Conservation (phyloP, 2,888 invertebrate species). For the Nyleta sp. region DNA sequence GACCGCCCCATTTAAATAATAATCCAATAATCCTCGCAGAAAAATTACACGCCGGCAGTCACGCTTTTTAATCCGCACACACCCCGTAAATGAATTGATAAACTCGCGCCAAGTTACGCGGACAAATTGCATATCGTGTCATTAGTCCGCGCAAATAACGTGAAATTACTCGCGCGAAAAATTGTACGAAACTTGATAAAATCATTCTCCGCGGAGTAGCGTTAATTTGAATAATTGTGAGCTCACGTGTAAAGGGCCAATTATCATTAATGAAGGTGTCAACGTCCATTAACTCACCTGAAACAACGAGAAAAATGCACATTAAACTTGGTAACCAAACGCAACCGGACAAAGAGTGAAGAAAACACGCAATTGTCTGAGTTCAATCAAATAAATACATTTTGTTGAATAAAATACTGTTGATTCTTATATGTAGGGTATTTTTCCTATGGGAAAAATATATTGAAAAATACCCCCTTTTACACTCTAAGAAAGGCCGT, state of each 20-base stretch:
- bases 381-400: too few species aligned
- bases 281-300: slow-evolving; percentile 58
- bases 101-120: background rate
- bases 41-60: slow-evolving; percentile 1
- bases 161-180: slow-evolving; percentile 36
- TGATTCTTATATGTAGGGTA: too few species aligned
- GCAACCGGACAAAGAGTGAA: background rate
- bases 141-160: slow-evolving; percentile 13
- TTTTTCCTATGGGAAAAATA: too few species aligned
- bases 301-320: slow-evolving; percentile 44
- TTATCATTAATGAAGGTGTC: slow-evolving; percentile 55
- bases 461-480: too few species aligned
- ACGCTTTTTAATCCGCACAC: slow-evolving; percentile 22
- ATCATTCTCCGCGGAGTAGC: slow-evolving; percentile 7
- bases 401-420: too few species aligned
- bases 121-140: slow-evolving; percentile 6
- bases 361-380: too few species aligned
- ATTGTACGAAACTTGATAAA: slow-evolving; percentile 39
- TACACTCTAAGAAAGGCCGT: too few species aligned
- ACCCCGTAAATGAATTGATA: background rate
- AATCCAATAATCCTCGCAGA: background rate
- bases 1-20: background rate
- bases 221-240: slow-evolving; percentile 38
- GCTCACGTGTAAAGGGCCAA: slow-evolving; percentile 45
- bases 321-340: slow-evolving; percentile 12